Conservation (phyloP, 2,888 invertebrate genomes). For the Orthosia cruda region DNA sequence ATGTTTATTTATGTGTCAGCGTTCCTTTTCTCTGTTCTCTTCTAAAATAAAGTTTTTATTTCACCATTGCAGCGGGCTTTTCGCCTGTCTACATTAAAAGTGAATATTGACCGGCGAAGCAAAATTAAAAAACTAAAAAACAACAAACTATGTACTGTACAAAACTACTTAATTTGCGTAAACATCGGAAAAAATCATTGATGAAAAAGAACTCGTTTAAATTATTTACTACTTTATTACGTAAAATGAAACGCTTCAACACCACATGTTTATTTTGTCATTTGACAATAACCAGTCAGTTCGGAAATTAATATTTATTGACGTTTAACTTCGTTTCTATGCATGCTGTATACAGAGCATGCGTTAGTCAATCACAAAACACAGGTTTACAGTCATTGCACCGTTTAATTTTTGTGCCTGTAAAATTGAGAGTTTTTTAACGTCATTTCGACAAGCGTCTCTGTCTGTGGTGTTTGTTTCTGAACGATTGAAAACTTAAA, state of each 20-base stretch:
- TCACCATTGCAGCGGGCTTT: background rate
- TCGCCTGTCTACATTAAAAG: background rate
- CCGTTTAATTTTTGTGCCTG: background rate
- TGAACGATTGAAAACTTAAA: conserved; percentile 3
- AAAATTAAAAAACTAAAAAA: background rate
- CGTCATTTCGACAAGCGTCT: background rate
- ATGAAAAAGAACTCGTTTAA: background rate
- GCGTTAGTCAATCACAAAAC: background rate
- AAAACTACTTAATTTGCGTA: background rate
- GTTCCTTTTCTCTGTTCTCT: conserved; percentile 29
- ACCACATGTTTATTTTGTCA: conserved; percentile 43
- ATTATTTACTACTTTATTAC: background rate
- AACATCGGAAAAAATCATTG: background rate
- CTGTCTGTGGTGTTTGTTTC: conserved; percentile 1
- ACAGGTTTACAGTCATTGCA: background rate
- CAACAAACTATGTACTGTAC: background rate
- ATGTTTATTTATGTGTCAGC: conserved; percentile 55
- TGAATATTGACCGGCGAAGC: too few relatives aligned
- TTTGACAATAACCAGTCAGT: conserved; percentile 27
- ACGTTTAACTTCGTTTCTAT: background rate
- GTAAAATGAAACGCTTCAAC: conserved; percentile 26
- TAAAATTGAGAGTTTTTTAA: background rate
- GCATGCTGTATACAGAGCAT: too few relatives aligned
- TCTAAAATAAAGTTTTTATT: background rate
- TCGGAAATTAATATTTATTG: conserved; percentile 27